Conservation (phyloP, 2,113 vertebrate species). For the Perca fluviatilis region DNA sequence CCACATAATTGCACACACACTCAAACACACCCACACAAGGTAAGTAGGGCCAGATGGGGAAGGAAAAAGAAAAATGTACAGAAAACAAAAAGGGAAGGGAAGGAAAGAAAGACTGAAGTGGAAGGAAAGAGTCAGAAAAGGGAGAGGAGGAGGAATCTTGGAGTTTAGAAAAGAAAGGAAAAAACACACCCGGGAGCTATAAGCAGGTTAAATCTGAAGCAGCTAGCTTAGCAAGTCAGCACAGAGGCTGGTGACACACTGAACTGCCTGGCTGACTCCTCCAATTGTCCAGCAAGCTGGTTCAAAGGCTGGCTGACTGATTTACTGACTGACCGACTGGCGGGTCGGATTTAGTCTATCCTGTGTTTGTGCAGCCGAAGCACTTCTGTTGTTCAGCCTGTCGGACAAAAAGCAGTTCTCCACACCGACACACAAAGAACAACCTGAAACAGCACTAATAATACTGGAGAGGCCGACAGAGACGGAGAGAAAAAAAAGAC, state of each 20-base stretch:
- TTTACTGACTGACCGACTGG: conserved; percentile 69
- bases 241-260: conserved; percentile 68
- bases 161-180: conserved; percentile 10
- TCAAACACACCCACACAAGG: conserved; percentile 35
- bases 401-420: conserved; percentile 69
- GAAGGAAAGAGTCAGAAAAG: conserved; percentile 12
- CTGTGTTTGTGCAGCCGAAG: conserved; percentile 79
- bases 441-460: conserved; percentile 82
- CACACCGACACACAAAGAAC: conserved; percentile 75
- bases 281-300: conserved; percentile 71
- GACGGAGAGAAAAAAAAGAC: conserved; percentile 21
- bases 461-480: conserved; percentile 60
- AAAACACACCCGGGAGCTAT: conserved; percentile 40
- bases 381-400: conserved; percentile 81
- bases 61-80: conserved; percentile 18
- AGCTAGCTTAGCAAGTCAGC: conserved; percentile 77
- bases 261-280: conserved; percentile 69
- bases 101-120: background rate
- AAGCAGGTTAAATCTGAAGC: conserved; percentile 76
- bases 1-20: conserved; percentile 53
- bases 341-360: conserved; percentile 72
- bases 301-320: conserved; percentile 70
- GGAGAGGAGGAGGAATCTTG: conserved; percentile 37
- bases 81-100: conserved; percentile 44
- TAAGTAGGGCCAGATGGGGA: conserved; percentile 66